A percentile compares a stretch with the other conserved stretches of the same genome.
Evolutionary conservation across 2,888 invertebrate species (phyloP).

Genomic region (Philhelius pedissequus): DNA sequence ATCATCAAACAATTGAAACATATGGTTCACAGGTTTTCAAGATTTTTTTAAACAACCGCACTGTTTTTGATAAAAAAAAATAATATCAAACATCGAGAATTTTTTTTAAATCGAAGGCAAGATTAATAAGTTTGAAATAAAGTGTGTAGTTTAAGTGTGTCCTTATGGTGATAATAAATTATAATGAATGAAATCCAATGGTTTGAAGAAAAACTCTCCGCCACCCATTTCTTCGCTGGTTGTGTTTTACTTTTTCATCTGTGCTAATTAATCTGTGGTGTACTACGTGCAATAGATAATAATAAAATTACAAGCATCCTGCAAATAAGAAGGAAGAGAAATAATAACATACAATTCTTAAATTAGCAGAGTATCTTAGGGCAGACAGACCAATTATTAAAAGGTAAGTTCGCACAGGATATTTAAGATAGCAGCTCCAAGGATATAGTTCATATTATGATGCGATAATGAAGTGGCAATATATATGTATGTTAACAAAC

Average conservation of each 20-base stretch:
- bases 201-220: constrained; percentile 5
- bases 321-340: background rate
- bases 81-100: background rate
- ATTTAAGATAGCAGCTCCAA: background rate
- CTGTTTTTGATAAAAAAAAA: background rate
- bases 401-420: constrained; percentile 40
- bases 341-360: background rate
- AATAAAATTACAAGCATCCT: constrained; percentile 8
- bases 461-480: background rate
- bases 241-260: constrained; percentile 23
- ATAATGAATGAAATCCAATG: constrained; percentile 45
- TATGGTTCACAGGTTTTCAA: constrained; percentile 36
- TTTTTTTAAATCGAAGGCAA: background rate
- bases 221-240: background rate
- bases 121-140: background rate
- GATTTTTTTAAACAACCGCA: background rate
- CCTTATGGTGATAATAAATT: constrained; percentile 7
- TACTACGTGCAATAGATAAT: background rate
- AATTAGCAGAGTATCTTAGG: background rate
- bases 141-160: constrained; percentile 26
- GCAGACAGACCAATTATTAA: constrained; percentile 26
- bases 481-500: background rate
- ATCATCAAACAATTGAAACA: constrained; percentile 27
- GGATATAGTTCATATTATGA: background rate
- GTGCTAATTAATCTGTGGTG: constrained; percentile 9